phyloP scores from a whole-genome alignment of 2,888 invertebrate species.

The Xestia c-nigrum region DNA sequence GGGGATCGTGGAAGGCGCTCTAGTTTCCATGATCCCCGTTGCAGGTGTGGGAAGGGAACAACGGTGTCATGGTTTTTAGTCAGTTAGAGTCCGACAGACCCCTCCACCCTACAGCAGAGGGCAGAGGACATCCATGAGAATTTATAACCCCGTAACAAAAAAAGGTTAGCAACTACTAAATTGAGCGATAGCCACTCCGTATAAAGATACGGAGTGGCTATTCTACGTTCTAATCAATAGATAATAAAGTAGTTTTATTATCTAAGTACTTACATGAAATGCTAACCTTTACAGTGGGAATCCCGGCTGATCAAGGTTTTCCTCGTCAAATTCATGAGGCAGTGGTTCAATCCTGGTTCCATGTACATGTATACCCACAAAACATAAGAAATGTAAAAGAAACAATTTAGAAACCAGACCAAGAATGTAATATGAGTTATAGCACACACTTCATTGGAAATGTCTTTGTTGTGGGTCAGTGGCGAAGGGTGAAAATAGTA shows the following conservation, averaged over 20 bases:
- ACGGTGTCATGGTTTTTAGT: too few species aligned
- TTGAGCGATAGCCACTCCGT: background rate
- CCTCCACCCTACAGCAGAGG: too few species aligned
- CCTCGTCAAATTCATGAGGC: background rate
- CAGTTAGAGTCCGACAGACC: too few species aligned
- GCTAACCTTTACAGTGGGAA: constrained; percentile 20
- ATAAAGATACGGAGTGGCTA: too few species aligned
- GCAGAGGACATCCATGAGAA: too few species aligned
- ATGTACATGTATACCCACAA: background rate
- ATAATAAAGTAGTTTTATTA: background rate
- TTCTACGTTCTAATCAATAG: constrained; percentile 4
- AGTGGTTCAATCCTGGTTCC: background rate
- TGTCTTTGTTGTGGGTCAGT: background rate
- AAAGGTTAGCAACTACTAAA: background rate
- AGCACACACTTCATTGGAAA: background rate
- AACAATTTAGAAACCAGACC: background rate
- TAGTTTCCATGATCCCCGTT: too few species aligned
- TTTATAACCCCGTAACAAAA: too few species aligned
- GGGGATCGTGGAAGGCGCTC: too few species aligned
- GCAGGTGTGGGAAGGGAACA: too few species aligned
- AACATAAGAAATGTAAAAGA: background rate
- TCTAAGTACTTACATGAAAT: background rate
- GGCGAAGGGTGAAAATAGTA: too few species aligned
- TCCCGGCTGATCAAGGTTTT: constrained; percentile 1
- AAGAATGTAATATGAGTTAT: too few species aligned